Conservation (phyloP, 2,888 invertebrate genomes). For the Zhuqinia jingwanae region DNA sequence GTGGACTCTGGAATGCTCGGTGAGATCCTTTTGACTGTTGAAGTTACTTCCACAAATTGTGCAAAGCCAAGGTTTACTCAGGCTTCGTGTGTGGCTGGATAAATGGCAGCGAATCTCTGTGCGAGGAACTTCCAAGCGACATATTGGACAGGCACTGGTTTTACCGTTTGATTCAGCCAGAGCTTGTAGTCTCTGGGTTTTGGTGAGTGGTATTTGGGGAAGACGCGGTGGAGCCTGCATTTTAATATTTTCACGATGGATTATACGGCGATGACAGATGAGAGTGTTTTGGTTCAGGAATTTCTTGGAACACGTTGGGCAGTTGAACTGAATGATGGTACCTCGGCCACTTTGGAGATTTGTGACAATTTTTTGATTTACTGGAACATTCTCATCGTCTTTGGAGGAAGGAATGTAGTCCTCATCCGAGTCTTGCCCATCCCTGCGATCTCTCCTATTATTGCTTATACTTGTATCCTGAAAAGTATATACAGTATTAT, state of each 20-base stretch:
- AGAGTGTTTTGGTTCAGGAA: constrained; percentile 51
- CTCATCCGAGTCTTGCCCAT: not conserved
- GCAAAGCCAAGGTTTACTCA: constrained; percentile 48
- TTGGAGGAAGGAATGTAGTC: not conserved
- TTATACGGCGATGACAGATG: constrained; percentile 45
- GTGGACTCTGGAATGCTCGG: constrained; percentile 6
- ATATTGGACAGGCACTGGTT: constrained; percentile 42
- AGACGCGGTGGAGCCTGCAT: not conserved
- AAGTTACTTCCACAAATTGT: constrained; percentile 33
- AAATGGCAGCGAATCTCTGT: constrained; percentile 39
- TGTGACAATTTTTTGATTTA: not conserved
- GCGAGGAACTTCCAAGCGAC: constrained; percentile 34
- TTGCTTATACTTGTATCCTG: too few relatives aligned
- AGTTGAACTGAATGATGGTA: constrained; percentile 8
- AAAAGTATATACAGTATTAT: too few relatives aligned
- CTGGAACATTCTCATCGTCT: not conserved
- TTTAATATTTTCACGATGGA: constrained; percentile 42
- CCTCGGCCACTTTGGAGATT: not conserved
- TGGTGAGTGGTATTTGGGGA: not conserved
- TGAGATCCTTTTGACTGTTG: not conserved
- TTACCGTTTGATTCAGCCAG: not conserved
- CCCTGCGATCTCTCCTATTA: too few relatives aligned
- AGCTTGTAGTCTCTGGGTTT: not conserved
- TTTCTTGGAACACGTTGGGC: constrained; percentile 14
- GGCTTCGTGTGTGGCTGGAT: constrained; percentile 40